These are phyloP conservation scores for Acleris literana DNA, from an alignment of 2,888 invertebrate species.

Conservation along the genomic window DNA sequence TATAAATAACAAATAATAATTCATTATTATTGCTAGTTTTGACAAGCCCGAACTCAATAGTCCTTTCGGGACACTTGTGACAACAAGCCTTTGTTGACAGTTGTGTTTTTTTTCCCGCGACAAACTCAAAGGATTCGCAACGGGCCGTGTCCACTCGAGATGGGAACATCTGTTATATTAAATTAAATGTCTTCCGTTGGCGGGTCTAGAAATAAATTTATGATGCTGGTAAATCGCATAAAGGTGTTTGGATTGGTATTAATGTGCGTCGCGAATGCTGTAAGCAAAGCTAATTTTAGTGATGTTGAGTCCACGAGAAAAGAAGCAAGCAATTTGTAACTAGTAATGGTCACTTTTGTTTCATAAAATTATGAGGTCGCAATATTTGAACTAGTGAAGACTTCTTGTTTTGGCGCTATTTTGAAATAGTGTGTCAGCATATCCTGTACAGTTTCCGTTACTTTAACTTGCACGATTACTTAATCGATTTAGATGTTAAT, in stretches of 20 bases:
- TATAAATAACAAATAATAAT: conserved; percentile 9
- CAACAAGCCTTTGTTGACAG: conserved; percentile 73
- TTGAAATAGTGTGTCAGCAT: conserved; percentile 9
- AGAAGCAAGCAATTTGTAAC: too few relatives aligned
- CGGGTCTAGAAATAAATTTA: conserved; percentile 54
- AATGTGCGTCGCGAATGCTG: conserved; percentile 24
- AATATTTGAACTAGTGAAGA: too few relatives aligned
- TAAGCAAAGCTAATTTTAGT: conserved; percentile 10
- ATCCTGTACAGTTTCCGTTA: conserved; percentile 16
- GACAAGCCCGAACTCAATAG: conserved; percentile 54
- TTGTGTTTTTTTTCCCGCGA: conserved; percentile 61
- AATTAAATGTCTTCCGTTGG: conserved; percentile 68
- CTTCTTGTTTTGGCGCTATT: too few relatives aligned
- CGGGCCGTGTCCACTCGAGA: conserved; percentile 65
- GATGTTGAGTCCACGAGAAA: too few relatives aligned
- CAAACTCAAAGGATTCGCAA: conserved; percentile 73
- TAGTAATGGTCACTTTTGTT: too few relatives aligned
- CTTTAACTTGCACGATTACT: neutral
- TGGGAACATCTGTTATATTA: conserved; percentile 73
- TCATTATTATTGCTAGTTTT: conserved; percentile 13
- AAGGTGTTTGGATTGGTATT: conserved; percentile 36
- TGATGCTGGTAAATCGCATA: conserved; percentile 44
- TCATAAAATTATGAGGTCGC: too few relatives aligned
- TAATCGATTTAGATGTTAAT: neutral
- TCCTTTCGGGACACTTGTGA: conserved; percentile 73